phyloP scores from a whole-genome alignment of 2,888 invertebrate genomes.

The Leucozona laternaria region DNA sequence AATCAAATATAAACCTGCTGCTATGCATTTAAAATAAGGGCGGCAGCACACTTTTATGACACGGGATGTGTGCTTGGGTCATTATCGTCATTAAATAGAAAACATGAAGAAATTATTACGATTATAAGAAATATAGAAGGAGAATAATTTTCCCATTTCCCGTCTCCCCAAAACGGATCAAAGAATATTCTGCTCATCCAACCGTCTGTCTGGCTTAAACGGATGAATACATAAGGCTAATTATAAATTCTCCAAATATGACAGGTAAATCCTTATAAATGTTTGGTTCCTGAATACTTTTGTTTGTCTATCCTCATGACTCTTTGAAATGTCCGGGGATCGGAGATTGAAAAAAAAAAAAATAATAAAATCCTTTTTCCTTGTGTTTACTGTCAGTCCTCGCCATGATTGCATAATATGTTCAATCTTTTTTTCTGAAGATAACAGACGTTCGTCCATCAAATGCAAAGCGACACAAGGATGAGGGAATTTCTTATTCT shows the following conservation, averaged over 20 bases:
- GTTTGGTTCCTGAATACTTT: constrained; percentile 16
- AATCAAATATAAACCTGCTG: constrained; percentile 8
- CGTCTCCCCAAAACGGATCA: constrained; percentile 17
- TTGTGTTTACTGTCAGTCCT: constrained; percentile 35
- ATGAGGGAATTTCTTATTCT: constrained; percentile 26
- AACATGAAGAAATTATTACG: neutral
- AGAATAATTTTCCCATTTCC: constrained; percentile 8
- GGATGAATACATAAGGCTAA: constrained; percentile 39
- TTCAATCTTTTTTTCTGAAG: constrained; percentile 12
- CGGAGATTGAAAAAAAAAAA: constrained; percentile 3
- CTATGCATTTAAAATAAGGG: constrained; percentile 14
- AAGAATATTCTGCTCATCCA: constrained; percentile 10
- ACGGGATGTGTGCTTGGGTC: constrained; percentile 23
- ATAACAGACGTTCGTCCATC: constrained; percentile 62
- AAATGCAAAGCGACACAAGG: constrained; percentile 63
- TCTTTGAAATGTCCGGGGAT: constrained; percentile 53
- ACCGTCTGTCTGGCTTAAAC: constrained; percentile 7
- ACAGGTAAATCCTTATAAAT: constrained; percentile 71
- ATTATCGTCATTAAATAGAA: neutral
- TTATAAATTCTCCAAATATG: constrained; percentile 65
- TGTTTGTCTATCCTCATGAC: constrained; percentile 25
- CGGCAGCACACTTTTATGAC: constrained; percentile 24
- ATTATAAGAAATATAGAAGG: neutral
- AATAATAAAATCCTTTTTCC: constrained; percentile 57
- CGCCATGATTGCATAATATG: constrained; percentile 54